Percentiles rank a stretch among this genome's conserved stretches.
These are phyloP conservation scores for Sus cebifrons DNA, from an alignment of 2,797 vertebrate species.

Conservation along the genomic window DNA sequence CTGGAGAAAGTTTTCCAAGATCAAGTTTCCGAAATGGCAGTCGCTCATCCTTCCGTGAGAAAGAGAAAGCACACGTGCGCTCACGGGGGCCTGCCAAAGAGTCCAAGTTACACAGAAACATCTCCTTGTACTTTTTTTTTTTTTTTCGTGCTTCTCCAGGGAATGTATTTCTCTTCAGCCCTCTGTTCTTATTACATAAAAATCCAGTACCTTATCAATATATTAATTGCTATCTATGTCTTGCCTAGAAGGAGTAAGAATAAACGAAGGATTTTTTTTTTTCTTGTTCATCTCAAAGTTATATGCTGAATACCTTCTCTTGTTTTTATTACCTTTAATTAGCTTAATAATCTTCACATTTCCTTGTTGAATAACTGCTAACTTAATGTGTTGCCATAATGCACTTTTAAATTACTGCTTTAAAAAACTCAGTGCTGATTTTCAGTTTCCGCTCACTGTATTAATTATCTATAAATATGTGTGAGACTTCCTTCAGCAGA, in stretches of 20 bases:
- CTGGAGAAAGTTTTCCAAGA: conserved; percentile 70
- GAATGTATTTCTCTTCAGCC: conserved; percentile 76
- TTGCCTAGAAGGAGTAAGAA: conserved; percentile 80
- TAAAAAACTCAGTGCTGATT: conserved; percentile 89
- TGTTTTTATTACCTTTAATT: conserved; percentile 89
- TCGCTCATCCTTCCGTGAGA: not conserved
- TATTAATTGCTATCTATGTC: conserved; percentile 69
- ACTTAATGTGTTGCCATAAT: conserved; percentile 90
- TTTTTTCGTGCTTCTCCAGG: conserved; percentile 69
- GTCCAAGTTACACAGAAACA: conserved; percentile 65
- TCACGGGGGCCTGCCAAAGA: not conserved
- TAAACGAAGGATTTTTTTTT: conserved; percentile 57
- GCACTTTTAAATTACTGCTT: conserved; percentile 90
- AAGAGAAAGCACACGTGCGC: not conserved
- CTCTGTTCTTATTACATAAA: conserved; percentile 70
- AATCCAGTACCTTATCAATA: conserved; percentile 70
- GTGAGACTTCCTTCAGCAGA: conserved; percentile 89
- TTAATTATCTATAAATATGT: conserved; percentile 91
- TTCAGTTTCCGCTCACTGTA: conserved; percentile 89
- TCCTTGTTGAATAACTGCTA: conserved; percentile 91
- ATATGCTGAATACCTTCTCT: conserved; percentile 84
- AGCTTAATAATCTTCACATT: conserved; percentile 91
- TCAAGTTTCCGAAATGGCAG: conserved; percentile 45
- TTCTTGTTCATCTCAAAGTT: conserved; percentile 82
- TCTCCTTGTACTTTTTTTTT: conserved; percentile 6